Conservation (phyloP, 2,888 invertebrate species). For the Mimachlamys varia region DNA sequence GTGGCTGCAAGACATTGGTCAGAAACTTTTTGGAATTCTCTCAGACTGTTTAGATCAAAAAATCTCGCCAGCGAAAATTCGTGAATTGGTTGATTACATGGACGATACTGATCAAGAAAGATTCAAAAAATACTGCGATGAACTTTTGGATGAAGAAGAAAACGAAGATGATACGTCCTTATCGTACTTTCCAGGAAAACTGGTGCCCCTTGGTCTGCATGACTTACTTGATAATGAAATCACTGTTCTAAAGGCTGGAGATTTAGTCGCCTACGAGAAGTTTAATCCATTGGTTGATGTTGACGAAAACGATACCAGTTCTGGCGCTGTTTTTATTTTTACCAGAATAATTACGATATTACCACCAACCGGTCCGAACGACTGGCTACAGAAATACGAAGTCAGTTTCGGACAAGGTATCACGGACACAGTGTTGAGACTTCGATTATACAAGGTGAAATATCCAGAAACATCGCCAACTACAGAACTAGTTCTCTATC, state of each 20-base stretch:
- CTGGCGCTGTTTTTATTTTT: constrained; percentile 38
- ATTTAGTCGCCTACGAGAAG: constrained; percentile 41
- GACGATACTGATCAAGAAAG: not conserved
- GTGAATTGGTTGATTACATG: not conserved
- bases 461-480: not conserved
- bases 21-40: not conserved
- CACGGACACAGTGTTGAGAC: not conserved
- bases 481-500: not conserved
- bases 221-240: not conserved
- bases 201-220: not conserved
- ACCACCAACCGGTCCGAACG: not conserved
- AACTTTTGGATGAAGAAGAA: not conserved
- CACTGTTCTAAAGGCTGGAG: not conserved
- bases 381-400: constrained; percentile 30
- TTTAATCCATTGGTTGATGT: constrained; percentile 37
- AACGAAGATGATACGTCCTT: not conserved
- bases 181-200: not conserved
- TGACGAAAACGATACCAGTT: not conserved
- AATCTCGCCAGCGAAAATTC: not conserved
- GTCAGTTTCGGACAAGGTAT: constrained; percentile 37
- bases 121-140: not conserved
- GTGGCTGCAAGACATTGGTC: not conserved
- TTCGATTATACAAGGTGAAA: constrained; percentile 40
- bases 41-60: not conserved
- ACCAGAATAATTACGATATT: constrained; percentile 28